Evolutionary conservation across 2,888 invertebrate genomes (phyloP).

Genomic region (Tenthredo livida): DNA sequence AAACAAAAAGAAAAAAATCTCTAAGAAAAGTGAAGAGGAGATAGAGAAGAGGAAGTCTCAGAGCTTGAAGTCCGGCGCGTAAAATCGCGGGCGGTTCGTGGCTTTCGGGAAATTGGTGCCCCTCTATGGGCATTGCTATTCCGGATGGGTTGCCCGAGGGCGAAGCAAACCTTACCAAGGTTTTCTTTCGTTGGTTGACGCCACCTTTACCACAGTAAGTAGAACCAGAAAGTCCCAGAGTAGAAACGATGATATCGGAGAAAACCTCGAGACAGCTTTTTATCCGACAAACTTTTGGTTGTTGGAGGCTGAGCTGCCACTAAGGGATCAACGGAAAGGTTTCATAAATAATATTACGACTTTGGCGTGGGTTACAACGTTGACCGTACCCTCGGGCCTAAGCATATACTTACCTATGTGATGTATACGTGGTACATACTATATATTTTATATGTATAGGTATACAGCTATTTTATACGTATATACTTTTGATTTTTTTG

Average conservation of each 20-base stretch:
- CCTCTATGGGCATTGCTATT: conserved; percentile 41
- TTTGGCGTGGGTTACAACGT: neutral
- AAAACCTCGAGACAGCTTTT: conserved; percentile 41
- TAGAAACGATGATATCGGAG: conserved; percentile 15
- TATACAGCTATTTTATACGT: neutral
- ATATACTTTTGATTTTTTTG: neutral
- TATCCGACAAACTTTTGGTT: conserved; percentile 27
- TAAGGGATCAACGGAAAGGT: conserved; percentile 30
- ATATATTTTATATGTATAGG: neutral
- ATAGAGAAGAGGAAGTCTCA: neutral
- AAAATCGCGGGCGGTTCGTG: conserved; percentile 22
- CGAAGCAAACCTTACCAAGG: conserved; percentile 10
- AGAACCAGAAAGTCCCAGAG: neutral
- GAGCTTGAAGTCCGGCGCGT: conserved; percentile 27
- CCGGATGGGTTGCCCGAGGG: conserved; percentile 32
- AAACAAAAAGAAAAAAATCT: neutral
- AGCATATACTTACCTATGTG: neutral
- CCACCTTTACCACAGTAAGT: neutral
- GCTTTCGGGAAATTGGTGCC: conserved; percentile 41
- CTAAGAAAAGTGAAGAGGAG: neutral
- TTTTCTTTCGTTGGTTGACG: conserved; percentile 4
- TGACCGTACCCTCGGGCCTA: conserved; percentile 21
- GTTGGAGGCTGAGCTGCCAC: conserved; percentile 28
- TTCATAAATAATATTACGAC: conserved; percentile 44
- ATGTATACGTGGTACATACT: neutral